These are phyloP conservation scores for Pachyseris speciosa DNA, from an alignment of 64 coral and sea anemone genomes.

Conservation along the genomic window DNA sequence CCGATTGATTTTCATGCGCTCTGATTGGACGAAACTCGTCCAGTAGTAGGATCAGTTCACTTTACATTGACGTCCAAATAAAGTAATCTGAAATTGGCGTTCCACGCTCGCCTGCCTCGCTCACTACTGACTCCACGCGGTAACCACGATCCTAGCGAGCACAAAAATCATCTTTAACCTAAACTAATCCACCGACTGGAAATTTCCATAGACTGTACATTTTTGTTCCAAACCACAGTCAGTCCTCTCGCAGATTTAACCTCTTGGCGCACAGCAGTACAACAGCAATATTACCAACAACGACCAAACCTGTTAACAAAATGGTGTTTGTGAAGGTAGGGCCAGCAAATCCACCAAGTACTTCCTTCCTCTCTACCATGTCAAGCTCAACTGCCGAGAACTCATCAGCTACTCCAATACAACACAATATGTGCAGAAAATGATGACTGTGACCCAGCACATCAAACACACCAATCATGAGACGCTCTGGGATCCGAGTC, in stretches of 20 bases:
- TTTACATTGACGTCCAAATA: no score
- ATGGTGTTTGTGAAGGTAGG: slow-evolving; percentile 73
- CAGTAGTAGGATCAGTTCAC: no score
- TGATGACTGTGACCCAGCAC: slow-evolving; percentile 76
- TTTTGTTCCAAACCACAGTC: not conserved
- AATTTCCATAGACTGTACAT: no score
- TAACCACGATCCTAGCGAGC: no score
- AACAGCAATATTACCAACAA: slow-evolving; percentile 59
- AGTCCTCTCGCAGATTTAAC: not conserved
- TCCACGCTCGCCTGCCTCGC: no score
- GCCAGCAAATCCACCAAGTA: not conserved
- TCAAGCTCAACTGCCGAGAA: slow-evolving; percentile 64
- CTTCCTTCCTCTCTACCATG: slow-evolving; percentile 10
- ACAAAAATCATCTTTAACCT: no score
- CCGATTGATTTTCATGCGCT: no score
- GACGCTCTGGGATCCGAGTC: slow-evolving; percentile 72
- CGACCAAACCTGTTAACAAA: slow-evolving; percentile 54
- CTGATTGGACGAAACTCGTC: no score
- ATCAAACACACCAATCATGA: slow-evolving; percentile 76
- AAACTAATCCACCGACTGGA: no score
- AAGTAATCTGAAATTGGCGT: no score
- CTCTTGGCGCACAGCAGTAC: slow-evolving; percentile 62
- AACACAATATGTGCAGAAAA: slow-evolving; percentile 62
- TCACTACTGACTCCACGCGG: no score
- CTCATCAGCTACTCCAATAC: slow-evolving; percentile 64